phyloP scores from a whole-genome alignment of 1,140 invertebrate genomes.

The Drosophila nigromelanica region DNA sequence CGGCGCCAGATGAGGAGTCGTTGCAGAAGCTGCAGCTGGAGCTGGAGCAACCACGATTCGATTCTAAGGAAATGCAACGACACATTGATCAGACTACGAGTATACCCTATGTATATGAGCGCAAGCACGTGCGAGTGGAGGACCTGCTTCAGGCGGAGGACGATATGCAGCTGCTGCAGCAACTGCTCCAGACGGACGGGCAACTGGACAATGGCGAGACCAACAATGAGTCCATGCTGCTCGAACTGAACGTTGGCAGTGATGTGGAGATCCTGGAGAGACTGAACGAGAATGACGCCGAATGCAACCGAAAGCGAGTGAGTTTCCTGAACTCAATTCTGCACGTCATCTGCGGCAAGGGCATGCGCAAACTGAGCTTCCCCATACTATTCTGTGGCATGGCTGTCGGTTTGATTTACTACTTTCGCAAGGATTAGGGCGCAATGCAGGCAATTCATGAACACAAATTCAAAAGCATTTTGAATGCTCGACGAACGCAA shows the following conservation, averaged over 20 bases:
- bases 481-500: slow-evolving; percentile 5
- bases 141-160: slow-evolving; percentile 44
- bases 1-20: background rate
- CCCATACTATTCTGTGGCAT: slow-evolving; percentile 60
- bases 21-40: background rate
- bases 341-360: slow-evolving; percentile 22
- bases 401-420: slow-evolving; percentile 57
- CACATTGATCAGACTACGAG: background rate
- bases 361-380: slow-evolving; percentile 36
- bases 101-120: slow-evolving; percentile 5
- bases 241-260: background rate
- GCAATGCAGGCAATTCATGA: too few species aligned
- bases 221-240: background rate
- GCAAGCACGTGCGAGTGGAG: slow-evolving; percentile 45
- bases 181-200: slow-evolving; percentile 34
- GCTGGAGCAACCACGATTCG: background rate
- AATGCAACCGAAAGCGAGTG: background rate
- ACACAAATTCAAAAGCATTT: too few species aligned
- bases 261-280: background rate
- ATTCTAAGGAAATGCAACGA: background rate
- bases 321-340: slow-evolving; percentile 28
- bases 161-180: slow-evolving; percentile 51
- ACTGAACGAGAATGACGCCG: background rate
- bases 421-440: slow-evolving; percentile 55
- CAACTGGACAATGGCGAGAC: background rate